Conservation (phyloP, 2,113 vertebrate genomes). For the Psilopogon haemacephalus region DNA sequence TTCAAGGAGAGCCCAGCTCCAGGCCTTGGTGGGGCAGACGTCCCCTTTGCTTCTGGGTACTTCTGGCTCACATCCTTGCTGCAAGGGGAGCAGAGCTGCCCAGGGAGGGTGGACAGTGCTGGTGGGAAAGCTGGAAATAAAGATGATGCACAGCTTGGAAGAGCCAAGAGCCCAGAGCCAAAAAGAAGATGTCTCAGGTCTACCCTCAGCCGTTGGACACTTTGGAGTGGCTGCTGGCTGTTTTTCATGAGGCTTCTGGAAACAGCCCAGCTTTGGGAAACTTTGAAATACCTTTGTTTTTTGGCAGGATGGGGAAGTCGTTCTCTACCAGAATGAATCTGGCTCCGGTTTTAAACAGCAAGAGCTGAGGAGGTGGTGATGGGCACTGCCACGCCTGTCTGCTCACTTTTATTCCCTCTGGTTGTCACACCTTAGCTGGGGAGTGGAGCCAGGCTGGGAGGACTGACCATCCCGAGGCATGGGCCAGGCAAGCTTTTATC, state of each 20-base stretch:
- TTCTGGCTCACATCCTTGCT: neutral
- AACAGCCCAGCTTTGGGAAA: constrained; percentile 37
- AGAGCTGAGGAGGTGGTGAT: neutral
- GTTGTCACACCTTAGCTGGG: neutral
- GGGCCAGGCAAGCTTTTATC: constrained; percentile 10
- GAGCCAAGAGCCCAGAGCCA: neutral
- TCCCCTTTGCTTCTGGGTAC: neutral
- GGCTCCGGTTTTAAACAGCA: constrained; percentile 27
- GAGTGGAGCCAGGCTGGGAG: neutral
- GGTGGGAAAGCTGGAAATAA: neutral
- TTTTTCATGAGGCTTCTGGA: constrained; percentile 46
- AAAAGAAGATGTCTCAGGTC: neutral
- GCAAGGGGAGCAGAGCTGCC: neutral
- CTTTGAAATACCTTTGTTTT: constrained; percentile 53
- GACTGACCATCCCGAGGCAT: neutral
- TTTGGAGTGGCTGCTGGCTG: constrained; percentile 25
- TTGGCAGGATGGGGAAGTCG: constrained; percentile 42
- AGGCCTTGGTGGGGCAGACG: neutral
- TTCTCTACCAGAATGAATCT: constrained; percentile 33
- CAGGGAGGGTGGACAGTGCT: neutral
- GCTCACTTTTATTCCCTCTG: constrained; percentile 4
- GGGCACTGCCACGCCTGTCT: constrained; percentile 1
- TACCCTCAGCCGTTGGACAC: neutral
- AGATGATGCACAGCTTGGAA: neutral
- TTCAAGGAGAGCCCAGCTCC: neutral